These are phyloP conservation scores for Mactra quadrangularis DNA, from an alignment of 1,140 invertebrate genomes.

Conservation along the genomic window DNA sequence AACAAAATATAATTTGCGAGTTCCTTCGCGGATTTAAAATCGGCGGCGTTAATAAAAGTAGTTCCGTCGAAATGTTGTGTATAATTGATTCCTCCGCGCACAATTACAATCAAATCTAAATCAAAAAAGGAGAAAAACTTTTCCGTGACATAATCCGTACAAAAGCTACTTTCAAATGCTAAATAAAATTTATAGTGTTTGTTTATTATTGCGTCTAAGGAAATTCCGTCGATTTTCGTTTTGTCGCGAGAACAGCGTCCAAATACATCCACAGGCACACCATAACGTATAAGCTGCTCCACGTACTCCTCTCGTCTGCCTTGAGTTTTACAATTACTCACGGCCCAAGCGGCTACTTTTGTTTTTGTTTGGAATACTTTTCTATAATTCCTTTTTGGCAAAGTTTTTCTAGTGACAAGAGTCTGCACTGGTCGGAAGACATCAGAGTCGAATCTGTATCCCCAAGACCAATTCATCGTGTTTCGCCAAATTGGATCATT, in stretches of 20 bases:
- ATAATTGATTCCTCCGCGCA: no score
- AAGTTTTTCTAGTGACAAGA: conserved; percentile 17
- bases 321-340: conserved; percentile 86
- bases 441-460: conserved; percentile 38
- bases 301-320: conserved; percentile 85
- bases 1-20: conserved; percentile 85
- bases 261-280: conserved; percentile 87
- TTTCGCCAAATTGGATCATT: conserved; percentile 7
- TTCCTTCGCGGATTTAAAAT: conserved; percentile 85
- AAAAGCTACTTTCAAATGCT: no score
- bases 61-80: no score
- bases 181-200: conserved; percentile 81
- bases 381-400: conserved; percentile 27
- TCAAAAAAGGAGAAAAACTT: conserved; percentile 88
- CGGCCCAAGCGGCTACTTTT: conserved; percentile 86
- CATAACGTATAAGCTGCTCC: conserved; percentile 85
- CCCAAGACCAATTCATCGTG: conserved; percentile 47
- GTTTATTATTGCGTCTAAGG: conserved; percentile 52
- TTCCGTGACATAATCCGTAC: conserved; percentile 97
- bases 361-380: conserved; percentile 56
- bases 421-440: conserved; percentile 35
- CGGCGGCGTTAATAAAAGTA: no score
- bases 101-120: conserved; percentile 87
- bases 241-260: conserved; percentile 85
- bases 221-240: conserved; percentile 26